phyloP scores from a whole-genome alignment of 1,140 invertebrate species.

The Eciton burchellii region DNA sequence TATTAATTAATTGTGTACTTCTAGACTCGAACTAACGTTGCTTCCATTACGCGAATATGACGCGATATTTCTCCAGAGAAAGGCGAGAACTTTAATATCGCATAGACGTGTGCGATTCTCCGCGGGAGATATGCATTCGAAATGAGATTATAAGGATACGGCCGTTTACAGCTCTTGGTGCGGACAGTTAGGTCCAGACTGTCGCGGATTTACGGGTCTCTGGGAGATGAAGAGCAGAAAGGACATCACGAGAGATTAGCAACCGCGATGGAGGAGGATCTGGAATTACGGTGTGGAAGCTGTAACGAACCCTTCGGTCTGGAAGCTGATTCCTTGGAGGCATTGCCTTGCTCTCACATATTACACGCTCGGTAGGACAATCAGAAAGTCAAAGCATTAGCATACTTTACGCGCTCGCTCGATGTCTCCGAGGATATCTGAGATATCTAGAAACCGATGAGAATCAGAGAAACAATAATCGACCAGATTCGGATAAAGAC shows the following conservation, averaged over 20 bases:
- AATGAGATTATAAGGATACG: constrained; percentile 4
- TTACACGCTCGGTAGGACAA: constrained; percentile 90
- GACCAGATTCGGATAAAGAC: background rate
- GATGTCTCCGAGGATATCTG: background rate
- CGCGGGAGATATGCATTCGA: background rate
- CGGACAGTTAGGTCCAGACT: constrained; percentile 91
- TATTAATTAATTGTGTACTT: no score
- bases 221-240: constrained; percentile 93
- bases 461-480: background rate
- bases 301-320: constrained; percentile 91
- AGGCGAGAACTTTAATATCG: background rate
- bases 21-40: no score
- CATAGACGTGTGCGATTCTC: background rate
- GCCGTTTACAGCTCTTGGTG: constrained; percentile 88
- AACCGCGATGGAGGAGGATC: constrained; percentile 89
- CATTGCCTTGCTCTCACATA: constrained; percentile 93
- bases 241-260: constrained; percentile 90
- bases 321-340: constrained; percentile 90
- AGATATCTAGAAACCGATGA: background rate
- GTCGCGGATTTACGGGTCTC: constrained; percentile 91
- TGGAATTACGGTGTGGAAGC: constrained; percentile 91
- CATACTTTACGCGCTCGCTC: background rate
- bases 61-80: no score
- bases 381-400: background rate
- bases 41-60: no score